A percentile compares a stretch with the other conserved stretches of the same genome.
Evolutionary conservation across 2,113 vertebrate genomes (phyloP).

Genomic region (Dipodomys stephensi): DNA sequence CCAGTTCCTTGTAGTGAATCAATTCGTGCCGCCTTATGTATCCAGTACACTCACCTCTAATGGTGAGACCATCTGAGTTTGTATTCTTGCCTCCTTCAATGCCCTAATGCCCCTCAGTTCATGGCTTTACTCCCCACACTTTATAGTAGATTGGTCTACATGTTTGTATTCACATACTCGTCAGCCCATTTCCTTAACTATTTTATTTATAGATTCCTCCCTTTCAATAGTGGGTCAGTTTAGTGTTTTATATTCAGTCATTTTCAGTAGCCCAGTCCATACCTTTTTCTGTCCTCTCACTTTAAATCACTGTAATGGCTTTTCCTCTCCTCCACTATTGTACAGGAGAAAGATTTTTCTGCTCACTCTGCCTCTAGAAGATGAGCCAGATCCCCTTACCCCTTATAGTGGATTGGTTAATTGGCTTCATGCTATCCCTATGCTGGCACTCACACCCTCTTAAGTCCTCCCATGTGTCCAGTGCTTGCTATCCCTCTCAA

Average conservation of each 20-base stretch:
- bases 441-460: conserved; percentile 6
- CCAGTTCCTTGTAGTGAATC: conserved; percentile 43
- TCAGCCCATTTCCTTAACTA: conserved; percentile 43
- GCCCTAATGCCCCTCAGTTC: neutral
- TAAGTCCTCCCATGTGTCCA: neutral
- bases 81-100: neutral
- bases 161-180: conserved; percentile 13
- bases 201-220: conserved; percentile 14
- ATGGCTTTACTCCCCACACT: neutral
- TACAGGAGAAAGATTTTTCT: neutral
- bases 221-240: conserved; percentile 45
- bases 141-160: conserved; percentile 36
- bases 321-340: neutral
- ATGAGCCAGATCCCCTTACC: neutral
- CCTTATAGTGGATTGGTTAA: conserved; percentile 32
- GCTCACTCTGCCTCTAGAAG: neutral
- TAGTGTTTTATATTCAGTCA: conserved; percentile 9
- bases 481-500: conserved; percentile 23
- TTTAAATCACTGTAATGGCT: conserved; percentile 44
- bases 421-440: neutral
- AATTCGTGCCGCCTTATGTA: neutral
- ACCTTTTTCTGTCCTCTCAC: neutral
- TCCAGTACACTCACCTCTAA: neutral
- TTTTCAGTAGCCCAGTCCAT: conserved; percentile 30
- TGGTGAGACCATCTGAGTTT: conserved; percentile 44